Base-by-base conservation (phyloP, 1,140 invertebrate genomes). In the Littorina saxatilis region DNA sequence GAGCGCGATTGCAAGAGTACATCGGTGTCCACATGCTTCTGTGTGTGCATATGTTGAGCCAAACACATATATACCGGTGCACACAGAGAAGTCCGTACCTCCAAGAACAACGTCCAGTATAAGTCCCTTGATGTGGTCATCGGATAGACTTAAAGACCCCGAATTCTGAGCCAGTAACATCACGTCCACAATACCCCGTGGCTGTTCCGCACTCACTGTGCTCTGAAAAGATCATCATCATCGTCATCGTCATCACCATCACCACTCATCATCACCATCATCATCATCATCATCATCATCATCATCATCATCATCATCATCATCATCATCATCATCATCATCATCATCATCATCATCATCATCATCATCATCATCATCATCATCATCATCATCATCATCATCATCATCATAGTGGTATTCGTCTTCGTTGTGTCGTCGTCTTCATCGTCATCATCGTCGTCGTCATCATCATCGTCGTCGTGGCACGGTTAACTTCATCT, bases 171-270 rank as follows among this genome's bases (percentile, higher is more conserved):
- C 76, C 76, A 78, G 39, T 23, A 78, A 32, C 76, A 78, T 43
- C 17, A 58, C 76, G 58, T 78, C 76, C 55, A 78, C 76, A n/a
- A 78, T 63, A 37, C 76, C 76, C n/a, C 76, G 17, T n/a, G 76
- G 76, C 20, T 78, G 55, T 2, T 35, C 76, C 4, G 55, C 55
- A 20, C 5, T 13, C n/a, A 78, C 15, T 1, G 76, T 78, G 15
- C 32, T 3, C 76, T 78, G 76, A 15, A 52, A 55, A 52, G 5
- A 52, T 43, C 17, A 4, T 7, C 61, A 35, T 63, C 61, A 32
- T 63, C 61, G 9, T 63, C 61, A 5, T 63, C 61, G 4, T 63
- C 61, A 32, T 63, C 61, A 32, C 35, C 61, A 63, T 63, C 61
- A 63, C 35, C 61, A 63, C 35, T 32, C 9, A 11, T 9, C 61